phyloP scores from a whole-genome alignment of 2,888 invertebrate genomes.

The Dexiosoma caninum region DNA sequence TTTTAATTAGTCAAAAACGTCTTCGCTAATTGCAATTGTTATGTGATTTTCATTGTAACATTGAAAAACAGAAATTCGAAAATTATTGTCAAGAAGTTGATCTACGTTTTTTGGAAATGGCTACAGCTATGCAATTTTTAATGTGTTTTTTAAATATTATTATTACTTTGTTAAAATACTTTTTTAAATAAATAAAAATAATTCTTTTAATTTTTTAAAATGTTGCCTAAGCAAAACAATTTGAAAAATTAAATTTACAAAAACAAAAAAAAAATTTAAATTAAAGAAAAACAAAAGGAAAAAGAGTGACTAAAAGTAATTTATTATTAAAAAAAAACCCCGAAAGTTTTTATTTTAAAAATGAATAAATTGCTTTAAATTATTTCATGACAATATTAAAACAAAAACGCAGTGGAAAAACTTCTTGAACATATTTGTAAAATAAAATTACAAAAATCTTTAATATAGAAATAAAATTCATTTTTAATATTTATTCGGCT shows the following conservation, averaged over 20 bases:
- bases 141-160: slow-evolving; percentile 64
- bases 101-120: slow-evolving; percentile 95
- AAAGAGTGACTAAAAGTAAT: slow-evolving; percentile 60
- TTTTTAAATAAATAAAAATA: slow-evolving; percentile 45
- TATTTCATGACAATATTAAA: slow-evolving; percentile 5
- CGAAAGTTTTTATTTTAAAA: slow-evolving; percentile 13
- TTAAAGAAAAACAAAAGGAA: slow-evolving; percentile 57
- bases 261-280: no score
- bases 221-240: neutral
- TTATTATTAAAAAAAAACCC: slow-evolving; percentile 50
- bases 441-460: slow-evolving; percentile 43
- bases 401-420: slow-evolving; percentile 72
- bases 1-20: slow-evolving; percentile 60
- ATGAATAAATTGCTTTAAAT: slow-evolving; percentile 56
- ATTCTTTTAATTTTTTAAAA: slow-evolving; percentile 12
- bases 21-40: slow-evolving; percentile 58
- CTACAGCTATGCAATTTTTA: slow-evolving; percentile 78
- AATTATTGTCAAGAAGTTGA: slow-evolving; percentile 90
- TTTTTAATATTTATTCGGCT: slow-evolving; percentile 49
- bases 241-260: slow-evolving; percentile 30
- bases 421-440: slow-evolving; percentile 76
- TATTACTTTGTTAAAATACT: slow-evolving; percentile 52
- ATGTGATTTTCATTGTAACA: slow-evolving; percentile 60
- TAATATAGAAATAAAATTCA: slow-evolving; percentile 24
- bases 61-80: slow-evolving; percentile 50